Evolutionary conservation across 1,140 invertebrate genomes (phyloP).

Genomic region (Drosophila neocordata): DNA sequence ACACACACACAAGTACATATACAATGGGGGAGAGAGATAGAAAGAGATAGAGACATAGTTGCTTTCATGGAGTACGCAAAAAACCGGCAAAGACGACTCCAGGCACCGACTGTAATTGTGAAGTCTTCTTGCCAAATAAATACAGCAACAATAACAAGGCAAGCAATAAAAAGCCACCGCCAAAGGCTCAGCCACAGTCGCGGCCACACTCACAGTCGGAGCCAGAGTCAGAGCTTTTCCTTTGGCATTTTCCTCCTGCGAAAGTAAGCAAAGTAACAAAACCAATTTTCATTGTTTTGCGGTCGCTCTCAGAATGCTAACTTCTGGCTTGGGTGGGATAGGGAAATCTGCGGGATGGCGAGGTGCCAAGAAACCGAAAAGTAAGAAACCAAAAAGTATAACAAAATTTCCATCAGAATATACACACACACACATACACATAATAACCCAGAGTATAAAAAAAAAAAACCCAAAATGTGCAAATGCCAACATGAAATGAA

Average conservation of each 20-base stretch:
- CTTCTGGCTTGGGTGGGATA: slow-evolving; percentile 1
- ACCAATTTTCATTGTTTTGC: slow-evolving; percentile 81
- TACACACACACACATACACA: slow-evolving; percentile 24
- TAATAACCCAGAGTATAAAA: slow-evolving; percentile 9
- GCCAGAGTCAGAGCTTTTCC: slow-evolving; percentile 35
- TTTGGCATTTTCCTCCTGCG: slow-evolving; percentile 14
- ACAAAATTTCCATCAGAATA: slow-evolving; percentile 62
- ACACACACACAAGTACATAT: not conserved
- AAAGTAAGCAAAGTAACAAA: slow-evolving; percentile 72
- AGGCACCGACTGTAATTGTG: slow-evolving; percentile 28
- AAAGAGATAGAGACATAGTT: not conserved
- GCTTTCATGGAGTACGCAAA: not conserved
- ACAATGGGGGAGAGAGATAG: not conserved
- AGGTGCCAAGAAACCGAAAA: slow-evolving; percentile 32
- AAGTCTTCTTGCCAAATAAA: slow-evolving; percentile 65
- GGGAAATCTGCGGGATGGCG: slow-evolving; percentile 1
- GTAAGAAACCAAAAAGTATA: slow-evolving; percentile 68
- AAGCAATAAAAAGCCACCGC: slow-evolving; percentile 73
- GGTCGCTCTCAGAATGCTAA: slow-evolving; percentile 48
- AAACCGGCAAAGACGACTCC: slow-evolving; percentile 37
- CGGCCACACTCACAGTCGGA: slow-evolving; percentile 34
- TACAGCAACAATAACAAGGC: slow-evolving; percentile 70
- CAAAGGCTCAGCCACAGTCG: slow-evolving; percentile 41
- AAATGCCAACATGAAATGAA: slow-evolving; percentile 71
- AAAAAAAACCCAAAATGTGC: slow-evolving; percentile 42